Percentiles rank a stretch among this genome's conserved stretches.
These are phyloP conservation scores for Apus apus DNA, from an alignment of 2,113 vertebrate genomes.

Conservation along the genomic window DNA sequence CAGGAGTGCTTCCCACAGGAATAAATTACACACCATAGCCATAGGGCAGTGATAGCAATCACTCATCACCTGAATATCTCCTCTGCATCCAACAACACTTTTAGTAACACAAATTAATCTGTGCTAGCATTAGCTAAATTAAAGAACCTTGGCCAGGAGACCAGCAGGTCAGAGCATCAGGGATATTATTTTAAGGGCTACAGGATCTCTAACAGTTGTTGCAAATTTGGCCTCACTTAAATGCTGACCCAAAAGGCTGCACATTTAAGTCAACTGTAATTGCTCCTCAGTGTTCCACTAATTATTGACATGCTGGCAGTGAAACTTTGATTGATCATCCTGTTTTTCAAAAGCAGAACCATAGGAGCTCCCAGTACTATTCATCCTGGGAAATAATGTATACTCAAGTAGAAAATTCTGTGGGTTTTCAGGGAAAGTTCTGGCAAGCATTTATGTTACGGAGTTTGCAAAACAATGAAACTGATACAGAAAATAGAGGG, in stretches of 20 bases:
- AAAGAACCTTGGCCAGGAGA: background rate
- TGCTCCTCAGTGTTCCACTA: background rate
- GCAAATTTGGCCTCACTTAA: background rate
- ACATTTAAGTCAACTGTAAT: background rate
- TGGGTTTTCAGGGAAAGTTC: background rate
- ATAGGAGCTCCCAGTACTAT: background rate
- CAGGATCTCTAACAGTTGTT: background rate
- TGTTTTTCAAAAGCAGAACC: background rate
- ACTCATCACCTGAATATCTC: background rate
- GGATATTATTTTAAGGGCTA: background rate
- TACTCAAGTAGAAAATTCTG: background rate
- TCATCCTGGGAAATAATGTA: background rate
- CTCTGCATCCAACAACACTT: background rate
- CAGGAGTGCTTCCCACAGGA: background rate
- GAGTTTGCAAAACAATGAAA: background rate
- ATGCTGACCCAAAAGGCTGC: background rate
- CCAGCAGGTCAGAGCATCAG: background rate
- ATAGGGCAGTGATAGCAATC: background rate
- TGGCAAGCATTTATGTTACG: background rate
- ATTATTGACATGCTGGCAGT: background rate
- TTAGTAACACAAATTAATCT: background rate
- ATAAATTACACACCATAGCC: background rate
- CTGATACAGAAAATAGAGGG: background rate
- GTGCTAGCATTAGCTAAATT: background rate
- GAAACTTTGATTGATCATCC: background rate